These are phyloP conservation scores for Saguinus midas DNA, from an alignment of 2,113 vertebrate genomes.

Conservation along the genomic window DNA sequence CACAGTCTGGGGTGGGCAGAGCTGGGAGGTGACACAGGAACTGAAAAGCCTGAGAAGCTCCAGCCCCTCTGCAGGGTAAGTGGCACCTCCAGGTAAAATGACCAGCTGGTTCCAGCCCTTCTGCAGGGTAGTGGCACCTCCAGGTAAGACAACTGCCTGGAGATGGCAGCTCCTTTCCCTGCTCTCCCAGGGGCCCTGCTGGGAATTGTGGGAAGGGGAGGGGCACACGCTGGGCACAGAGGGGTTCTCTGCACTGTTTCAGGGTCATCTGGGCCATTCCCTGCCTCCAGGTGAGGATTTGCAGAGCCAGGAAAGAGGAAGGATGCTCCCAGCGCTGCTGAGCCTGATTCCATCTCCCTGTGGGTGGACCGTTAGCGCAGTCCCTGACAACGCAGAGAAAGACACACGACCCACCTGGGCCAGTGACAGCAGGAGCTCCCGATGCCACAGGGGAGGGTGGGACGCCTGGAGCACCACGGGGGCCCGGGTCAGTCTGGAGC, in stretches of 20 bases:
- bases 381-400: neutral
- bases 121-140: no score
- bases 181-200: neutral
- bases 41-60: neutral
- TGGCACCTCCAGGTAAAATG: no score
- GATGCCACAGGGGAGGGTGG: neutral
- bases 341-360: neutral
- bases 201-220: neutral
- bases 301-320: neutral
- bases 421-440: neutral
- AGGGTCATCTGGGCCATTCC: neutral
- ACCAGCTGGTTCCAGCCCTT: no score
- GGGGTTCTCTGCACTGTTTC: neutral
- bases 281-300: neutral
- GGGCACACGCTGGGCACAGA: neutral
- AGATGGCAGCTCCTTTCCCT: no score
- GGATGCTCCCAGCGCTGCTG: rapidly evolving
- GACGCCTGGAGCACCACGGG: neutral
- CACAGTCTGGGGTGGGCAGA: neutral
- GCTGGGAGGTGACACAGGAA: neutral
- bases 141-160: no score
- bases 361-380: neutral
- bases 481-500: neutral
- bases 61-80: neutral
- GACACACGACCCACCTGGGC: neutral